Evolutionary conservation across 1,140 invertebrate genomes (phyloP).

Genomic region (Colletes latitarsis): DNA sequence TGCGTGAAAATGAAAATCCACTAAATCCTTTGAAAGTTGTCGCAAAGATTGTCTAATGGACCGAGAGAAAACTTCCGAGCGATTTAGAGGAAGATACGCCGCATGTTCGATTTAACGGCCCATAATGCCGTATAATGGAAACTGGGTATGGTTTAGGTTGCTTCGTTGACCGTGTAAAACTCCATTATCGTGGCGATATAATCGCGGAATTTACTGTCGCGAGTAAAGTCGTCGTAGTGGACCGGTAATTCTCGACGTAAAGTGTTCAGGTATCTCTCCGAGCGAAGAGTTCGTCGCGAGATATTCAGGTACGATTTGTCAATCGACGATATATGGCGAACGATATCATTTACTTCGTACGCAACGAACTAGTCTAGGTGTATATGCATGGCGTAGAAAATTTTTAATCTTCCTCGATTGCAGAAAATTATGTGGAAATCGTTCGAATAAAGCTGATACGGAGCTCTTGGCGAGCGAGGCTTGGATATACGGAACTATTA

Average conservation of each 20-base stretch:
- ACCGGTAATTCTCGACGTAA: neutral
- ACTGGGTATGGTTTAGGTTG: conserved; percentile 15
- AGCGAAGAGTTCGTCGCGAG: neutral
- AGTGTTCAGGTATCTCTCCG: neutral
- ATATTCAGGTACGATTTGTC: neutral
- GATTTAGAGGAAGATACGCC: conserved; percentile 23
- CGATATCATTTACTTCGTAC: neutral
- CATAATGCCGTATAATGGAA: conserved; percentile 44
- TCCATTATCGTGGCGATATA: conserved; percentile 6
- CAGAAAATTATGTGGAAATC: neutral
- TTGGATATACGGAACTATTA: neutral
- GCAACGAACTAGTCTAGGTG: neutral
- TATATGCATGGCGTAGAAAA: neutral
- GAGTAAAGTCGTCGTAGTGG: neutral
- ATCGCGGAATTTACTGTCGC: conserved; percentile 4
- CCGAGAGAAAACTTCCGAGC: neutral
- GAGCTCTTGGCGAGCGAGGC: too few species aligned
- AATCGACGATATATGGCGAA: neutral
- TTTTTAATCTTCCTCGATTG: neutral
- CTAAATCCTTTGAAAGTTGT: conserved; percentile 10
- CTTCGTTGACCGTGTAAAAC: conserved; percentile 25
- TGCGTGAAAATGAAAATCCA: conserved; percentile 3
- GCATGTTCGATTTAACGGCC: conserved; percentile 55
- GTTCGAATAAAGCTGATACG: neutral
- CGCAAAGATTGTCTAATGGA: neutral